Evolutionary conservation across 2,797 vertebrate species (phyloP).

Genomic region (Heteromormyrus szaboi): DNA sequence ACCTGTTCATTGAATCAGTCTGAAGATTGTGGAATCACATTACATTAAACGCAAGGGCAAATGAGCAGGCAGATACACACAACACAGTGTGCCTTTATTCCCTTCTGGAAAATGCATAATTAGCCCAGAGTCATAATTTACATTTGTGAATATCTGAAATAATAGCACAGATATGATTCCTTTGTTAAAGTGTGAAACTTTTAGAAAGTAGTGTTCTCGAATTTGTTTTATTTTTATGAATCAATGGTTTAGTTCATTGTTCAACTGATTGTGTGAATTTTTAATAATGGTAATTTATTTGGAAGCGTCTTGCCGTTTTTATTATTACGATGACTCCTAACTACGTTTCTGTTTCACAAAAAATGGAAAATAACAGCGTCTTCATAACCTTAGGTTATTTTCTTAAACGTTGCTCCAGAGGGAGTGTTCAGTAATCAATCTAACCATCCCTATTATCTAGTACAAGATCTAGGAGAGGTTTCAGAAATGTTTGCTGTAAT

Average conservation of each 20-base stretch:
- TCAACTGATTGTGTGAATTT: neutral
- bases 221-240: neutral
- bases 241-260: neutral
- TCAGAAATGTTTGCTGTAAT: neutral
- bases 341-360: neutral
- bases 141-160: neutral
- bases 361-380: neutral
- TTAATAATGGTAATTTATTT: neutral
- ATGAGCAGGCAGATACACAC: neutral
- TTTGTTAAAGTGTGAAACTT: neutral
- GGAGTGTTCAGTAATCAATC: neutral
- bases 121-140: neutral
- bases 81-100: neutral
- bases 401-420: neutral
- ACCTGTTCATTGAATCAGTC: neutral
- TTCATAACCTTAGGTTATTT: neutral
- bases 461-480: neutral
- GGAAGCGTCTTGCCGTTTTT: neutral
- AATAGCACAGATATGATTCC: neutral
- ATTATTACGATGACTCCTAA: neutral
- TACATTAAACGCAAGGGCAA: neutral
- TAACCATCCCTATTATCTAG: neutral
- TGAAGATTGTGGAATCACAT: neutral
- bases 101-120: neutral
- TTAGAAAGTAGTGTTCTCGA: neutral